Evolutionary conservation across 2,113 vertebrate genomes (phyloP).

Genomic region (Rafetus swinhoei): DNA sequence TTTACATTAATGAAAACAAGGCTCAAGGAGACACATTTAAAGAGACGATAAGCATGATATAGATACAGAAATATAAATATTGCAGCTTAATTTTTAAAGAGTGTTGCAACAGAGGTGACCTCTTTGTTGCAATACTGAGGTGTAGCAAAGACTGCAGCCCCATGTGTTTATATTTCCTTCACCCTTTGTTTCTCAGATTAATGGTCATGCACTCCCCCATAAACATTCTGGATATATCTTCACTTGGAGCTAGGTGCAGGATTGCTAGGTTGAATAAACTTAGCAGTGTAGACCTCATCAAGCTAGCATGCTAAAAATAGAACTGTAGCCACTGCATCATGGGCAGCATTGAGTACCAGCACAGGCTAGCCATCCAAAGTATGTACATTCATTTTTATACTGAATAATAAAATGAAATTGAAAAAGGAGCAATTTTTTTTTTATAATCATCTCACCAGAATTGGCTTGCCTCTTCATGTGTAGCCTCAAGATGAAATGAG

Average conservation of each 20-base stretch:
- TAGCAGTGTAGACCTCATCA: not conserved
- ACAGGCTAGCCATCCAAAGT: not conserved
- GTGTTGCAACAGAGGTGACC: not conserved
- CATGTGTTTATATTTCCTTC: not conserved
- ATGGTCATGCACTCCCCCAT: not conserved
- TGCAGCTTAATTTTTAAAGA: not conserved
- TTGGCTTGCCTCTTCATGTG: not conserved
- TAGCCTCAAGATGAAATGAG: not conserved
- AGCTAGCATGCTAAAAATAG: not conserved
- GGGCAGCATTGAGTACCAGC: not conserved
- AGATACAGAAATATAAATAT: not conserved
- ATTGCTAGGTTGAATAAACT: not conserved
- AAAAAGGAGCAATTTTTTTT: not conserved
- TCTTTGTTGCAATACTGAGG: not conserved
- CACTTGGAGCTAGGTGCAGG: not conserved
- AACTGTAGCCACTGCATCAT: not conserved
- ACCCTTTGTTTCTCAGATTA: not conserved
- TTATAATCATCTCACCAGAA: not conserved
- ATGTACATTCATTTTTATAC: not conserved
- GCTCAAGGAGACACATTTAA: not conserved
- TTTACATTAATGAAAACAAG: not conserved
- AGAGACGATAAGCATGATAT: not conserved
- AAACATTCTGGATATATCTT: not conserved
- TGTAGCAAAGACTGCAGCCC: not conserved
- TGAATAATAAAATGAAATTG: not conserved